A percentile compares a stretch with the other conserved stretches of the same genome.
These are phyloP conservation scores for Parasteatoda lunata DNA, from an alignment of 2,888 invertebrate genomes.

Conservation along the genomic window DNA sequence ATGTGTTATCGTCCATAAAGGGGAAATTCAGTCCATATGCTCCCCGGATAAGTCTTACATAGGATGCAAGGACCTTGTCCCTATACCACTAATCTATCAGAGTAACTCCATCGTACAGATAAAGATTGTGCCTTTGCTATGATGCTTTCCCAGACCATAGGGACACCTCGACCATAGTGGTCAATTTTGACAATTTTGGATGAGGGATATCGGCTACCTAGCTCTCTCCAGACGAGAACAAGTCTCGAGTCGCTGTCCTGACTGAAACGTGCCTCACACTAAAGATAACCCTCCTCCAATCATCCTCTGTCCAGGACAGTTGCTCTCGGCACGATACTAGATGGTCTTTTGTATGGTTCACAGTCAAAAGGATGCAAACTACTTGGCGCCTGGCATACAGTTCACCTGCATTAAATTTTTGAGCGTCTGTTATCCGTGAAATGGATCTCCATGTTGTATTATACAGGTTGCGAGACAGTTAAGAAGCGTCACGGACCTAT, in stretches of 20 bases:
- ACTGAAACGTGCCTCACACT: background rate
- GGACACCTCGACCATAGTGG: background rate
- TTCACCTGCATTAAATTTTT: constrained; percentile 3
- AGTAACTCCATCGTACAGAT: background rate
- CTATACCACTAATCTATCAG: background rate
- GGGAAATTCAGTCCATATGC: constrained; percentile 8
- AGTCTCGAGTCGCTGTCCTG: background rate
- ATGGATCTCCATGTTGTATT: constrained; percentile 6
- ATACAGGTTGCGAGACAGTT: background rate
- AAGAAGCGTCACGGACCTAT: background rate
- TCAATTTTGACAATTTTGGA: constrained; percentile 12
- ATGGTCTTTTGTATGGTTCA: background rate
- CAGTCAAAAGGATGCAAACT: constrained; percentile 6
- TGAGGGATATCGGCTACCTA: background rate
- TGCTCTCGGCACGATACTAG: background rate
- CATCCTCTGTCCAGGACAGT: background rate
- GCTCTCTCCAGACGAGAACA: background rate
- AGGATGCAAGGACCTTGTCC: background rate
- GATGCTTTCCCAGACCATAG: background rate
- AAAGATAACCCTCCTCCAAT: background rate
- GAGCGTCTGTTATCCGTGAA: constrained; percentile 1
- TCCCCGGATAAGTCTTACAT: background rate
- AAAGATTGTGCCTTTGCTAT: background rate
- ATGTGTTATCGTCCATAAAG: background rate
- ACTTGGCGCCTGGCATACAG: constrained; percentile 8